Evolutionary conservation across 2,888 invertebrate species (phyloP), one percentile per base, ranked within the genome.

Genomic region (Nemurella pictetii): DNA sequence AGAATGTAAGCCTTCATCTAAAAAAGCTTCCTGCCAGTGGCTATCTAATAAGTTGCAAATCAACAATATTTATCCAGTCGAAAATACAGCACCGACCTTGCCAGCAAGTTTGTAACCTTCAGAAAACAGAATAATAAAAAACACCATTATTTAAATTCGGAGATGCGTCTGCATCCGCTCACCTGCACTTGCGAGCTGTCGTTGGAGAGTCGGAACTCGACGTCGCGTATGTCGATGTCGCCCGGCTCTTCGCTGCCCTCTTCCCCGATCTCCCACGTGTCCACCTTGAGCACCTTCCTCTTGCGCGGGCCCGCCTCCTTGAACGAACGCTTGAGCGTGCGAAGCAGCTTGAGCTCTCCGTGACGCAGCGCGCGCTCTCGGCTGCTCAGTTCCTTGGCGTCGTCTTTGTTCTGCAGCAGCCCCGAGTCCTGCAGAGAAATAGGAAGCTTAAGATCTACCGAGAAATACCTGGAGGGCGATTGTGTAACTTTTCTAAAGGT

Each of bases 261-360:
- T 29, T 92, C 92, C 83, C 94, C 93, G 72, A 94, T 92, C 87
- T 94, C 94, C 89, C 94, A 94, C 0, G 93, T 92, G 88, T 95
- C 94, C 0, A 94, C 90, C 89, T 95, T 96, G 7, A 98, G 92
- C 72, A 95, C 93, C 89, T 96, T 97, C 86, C 94, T 93, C 87
- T 94, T 94, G 88, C 94, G 93, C 0, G 94, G 93, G 29, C 94
- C 95, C 86, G 93, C 93, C 86, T 94, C 94, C 89, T 93, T 94
- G 88, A 95, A 93, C 86, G 95, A 91, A 85, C 94, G 93, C 90
- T 95, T 95, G 89, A 99, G 92, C 83, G 95, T 94, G 88, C 95
- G 95, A 30, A 99, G 91, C 87, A 97, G 95, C 88, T 96, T 96
- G 87, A 98, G 90, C 90, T 99, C 98, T 0, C 98, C 98, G 88